Base-by-base conservation (phyloP, 2,797 vertebrate species). In the Sarcophilus harrisii region DNA sequence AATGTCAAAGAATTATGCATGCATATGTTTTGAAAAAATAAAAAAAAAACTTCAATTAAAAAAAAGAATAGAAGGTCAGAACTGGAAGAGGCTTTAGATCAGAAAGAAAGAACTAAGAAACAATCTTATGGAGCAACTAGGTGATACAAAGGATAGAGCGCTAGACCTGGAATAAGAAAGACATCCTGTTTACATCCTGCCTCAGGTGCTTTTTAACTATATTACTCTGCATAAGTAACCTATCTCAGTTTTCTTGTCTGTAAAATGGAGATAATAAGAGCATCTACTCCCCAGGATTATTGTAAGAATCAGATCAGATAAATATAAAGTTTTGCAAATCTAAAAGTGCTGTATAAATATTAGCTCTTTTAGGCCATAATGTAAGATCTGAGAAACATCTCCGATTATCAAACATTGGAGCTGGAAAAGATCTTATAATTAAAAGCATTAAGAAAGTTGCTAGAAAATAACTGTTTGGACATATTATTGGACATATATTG, bases 241-340 rank as follows among this genome's bases (percentile, higher is more conserved):
- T 90, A 91, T 90, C 55, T 89, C 60, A 90, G 3, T 59, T 94
- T 92, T 29, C 38, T 95, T 38, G 57, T 92, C 92, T 95, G 14
- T 96, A n/a, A 94, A 91, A 90, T 87, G 90, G n/a, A 45, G 10
- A 49, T 59, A 81, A 49, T 59, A 81, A 38, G 49, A 57, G 87
- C n/a, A 58, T 30, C 2, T 8, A 57, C 28, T 45, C 95, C 81
- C 45, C 55, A 38, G 55, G 94, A 91, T 94, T 66, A 92, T 90
- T 93, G 16, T 0, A 6, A 73, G 32, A 4, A 18, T 73, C 32
- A 92, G 57, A 92, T 92, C 32, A 90, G 90, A 73, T 21, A 55
- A n/a, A 1, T 94, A 29, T 58, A 87, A 94, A 58, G 18, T 18
- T 73, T 38, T 73, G 66, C n/a, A 38, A 38, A 73, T n/a, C 5